Conservation (phyloP, 2,113 vertebrate genomes). For the Hippocampus barbouri region DNA sequence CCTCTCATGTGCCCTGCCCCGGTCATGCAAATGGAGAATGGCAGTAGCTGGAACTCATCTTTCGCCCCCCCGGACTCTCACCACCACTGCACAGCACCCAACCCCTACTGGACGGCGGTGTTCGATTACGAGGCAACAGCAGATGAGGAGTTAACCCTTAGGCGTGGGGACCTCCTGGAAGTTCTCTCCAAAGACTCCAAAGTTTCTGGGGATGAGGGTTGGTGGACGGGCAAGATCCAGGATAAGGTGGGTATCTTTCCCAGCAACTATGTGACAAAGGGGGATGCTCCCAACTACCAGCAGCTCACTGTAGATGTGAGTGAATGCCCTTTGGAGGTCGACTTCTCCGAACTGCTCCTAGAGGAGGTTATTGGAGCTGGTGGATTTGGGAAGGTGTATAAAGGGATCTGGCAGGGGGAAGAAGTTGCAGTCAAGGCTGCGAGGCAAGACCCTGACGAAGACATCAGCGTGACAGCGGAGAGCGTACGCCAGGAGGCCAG, state of each 20-base stretch:
- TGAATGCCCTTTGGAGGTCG: slow-evolving; percentile 77
- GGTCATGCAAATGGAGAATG: slow-evolving; percentile 65
- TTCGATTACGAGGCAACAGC: slow-evolving; percentile 88
- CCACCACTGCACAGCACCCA: slow-evolving; percentile 40
- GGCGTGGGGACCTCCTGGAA: slow-evolving; percentile 82
- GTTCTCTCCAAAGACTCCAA: slow-evolving; percentile 87
- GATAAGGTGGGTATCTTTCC: slow-evolving; percentile 90
- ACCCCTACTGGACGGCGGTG: slow-evolving; percentile 82
- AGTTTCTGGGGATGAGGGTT: slow-evolving; percentile 88
- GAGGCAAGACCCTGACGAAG: slow-evolving; percentile 84
- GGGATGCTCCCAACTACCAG: slow-evolving; percentile 65
- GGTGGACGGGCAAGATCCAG: slow-evolving; percentile 88
- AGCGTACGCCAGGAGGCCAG: slow-evolving; percentile 84
- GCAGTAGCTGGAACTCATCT: slow-evolving; percentile 73
- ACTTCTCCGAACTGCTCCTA: slow-evolving; percentile 80
- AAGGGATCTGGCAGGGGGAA: slow-evolving; percentile 75
- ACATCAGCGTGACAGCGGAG: slow-evolving; percentile 80
- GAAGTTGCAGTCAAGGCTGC: slow-evolving; percentile 88
- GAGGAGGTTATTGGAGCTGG: slow-evolving; percentile 89
- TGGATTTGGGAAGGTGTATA: slow-evolving; percentile 88
- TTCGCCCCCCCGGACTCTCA: slow-evolving; percentile 69
- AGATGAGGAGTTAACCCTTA: slow-evolving; percentile 85
- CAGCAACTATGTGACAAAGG: slow-evolving; percentile 82
- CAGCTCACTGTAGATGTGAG: slow-evolving; percentile 60
- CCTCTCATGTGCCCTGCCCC: slow-evolving; percentile 53